A percentile compares a stretch with the other conserved stretches of the same genome.
These are phyloP conservation scores for Orthosia incerta DNA, from an alignment of 2,888 invertebrate genomes.

Conservation along the genomic window DNA sequence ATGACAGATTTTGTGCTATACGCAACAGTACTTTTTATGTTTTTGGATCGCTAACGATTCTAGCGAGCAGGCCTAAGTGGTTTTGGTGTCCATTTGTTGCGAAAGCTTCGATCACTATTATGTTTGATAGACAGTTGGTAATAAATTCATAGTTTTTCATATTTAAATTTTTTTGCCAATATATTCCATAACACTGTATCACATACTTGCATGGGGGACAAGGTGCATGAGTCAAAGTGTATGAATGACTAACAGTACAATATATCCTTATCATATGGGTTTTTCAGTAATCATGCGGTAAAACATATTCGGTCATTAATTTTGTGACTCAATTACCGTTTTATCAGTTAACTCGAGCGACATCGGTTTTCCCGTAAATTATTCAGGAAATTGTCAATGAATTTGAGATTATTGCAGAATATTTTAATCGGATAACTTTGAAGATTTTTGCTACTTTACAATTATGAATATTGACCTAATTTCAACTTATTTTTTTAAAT, in stretches of 20 bases:
- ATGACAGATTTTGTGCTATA: no score
- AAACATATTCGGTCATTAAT: not conserved
- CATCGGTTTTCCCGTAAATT: not conserved
- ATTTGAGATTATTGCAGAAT: no score
- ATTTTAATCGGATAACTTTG: no score
- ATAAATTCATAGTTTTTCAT: not conserved
- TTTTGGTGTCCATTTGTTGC: not conserved
- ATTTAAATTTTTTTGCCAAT: slow-evolving; percentile 34
- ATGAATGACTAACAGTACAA: slow-evolving; percentile 45
- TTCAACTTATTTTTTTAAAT: no score
- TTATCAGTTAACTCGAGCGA: not conserved
- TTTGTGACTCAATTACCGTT: slow-evolving; percentile 3
- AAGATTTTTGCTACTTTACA: no score
- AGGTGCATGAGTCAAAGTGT: slow-evolving; percentile 48
- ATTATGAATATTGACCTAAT: no score
- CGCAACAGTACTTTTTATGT: not conserved
- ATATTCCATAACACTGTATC: slow-evolving; percentile 68
- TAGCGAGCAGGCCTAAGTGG: not conserved
- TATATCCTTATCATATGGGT: not conserved
- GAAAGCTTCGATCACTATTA: not conserved
- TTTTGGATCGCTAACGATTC: not conserved
- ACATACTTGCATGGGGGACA: slow-evolving; percentile 53
- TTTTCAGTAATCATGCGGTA: not conserved
- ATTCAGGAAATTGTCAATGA: not conserved
- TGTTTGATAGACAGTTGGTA: not conserved